A percentile compares a stretch with the other conserved stretches of the same genome.
Conservation (phyloP, 2,113 vertebrate species). For the Mugil cephalus region DNA sequence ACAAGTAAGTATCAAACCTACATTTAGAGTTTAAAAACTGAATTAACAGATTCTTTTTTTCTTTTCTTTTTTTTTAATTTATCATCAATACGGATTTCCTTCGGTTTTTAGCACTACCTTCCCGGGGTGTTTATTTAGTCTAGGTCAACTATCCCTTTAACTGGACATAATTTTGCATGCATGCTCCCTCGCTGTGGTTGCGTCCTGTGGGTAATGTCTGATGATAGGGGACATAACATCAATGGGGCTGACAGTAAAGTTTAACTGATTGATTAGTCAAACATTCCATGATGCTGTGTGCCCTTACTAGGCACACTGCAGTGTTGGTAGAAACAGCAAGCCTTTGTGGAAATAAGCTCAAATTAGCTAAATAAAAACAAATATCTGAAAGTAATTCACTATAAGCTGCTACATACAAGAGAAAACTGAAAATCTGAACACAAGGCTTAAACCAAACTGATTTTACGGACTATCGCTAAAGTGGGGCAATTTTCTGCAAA, state of each 20-base stretch:
- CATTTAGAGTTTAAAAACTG: neutral
- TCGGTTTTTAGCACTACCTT: neutral
- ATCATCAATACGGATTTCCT: too few species aligned
- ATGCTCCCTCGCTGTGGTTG: slow-evolving; percentile 11
- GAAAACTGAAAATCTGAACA: slow-evolving; percentile 1
- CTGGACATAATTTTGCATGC: neutral
- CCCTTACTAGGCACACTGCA: slow-evolving; percentile 27
- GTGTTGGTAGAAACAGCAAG: slow-evolving; percentile 17
- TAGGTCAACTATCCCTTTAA: slow-evolving; percentile 13
- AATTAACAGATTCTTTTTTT: neutral
- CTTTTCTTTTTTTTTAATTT: too few species aligned
- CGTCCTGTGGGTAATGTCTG: slow-evolving; percentile 36
- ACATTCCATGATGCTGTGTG: slow-evolving; percentile 70
- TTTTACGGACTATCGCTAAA: slow-evolving; percentile 4
- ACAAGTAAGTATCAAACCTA: neutral
- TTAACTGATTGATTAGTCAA: slow-evolving; percentile 69
- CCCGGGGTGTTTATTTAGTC: neutral
- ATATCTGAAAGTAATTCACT: neutral
- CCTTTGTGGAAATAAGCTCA: neutral
- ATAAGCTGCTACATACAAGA: neutral
- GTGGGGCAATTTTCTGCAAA: slow-evolving; percentile 1
- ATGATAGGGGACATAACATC: slow-evolving; percentile 59
- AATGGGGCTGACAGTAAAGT: slow-evolving; percentile 49
- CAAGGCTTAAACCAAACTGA: neutral
- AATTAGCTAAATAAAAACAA: slow-evolving; percentile 15